A percentile compares a stretch with the other conserved stretches of the same genome.
Conservation (phyloP, 2,888 invertebrate genomes). For the Diarsia brunnea region DNA sequence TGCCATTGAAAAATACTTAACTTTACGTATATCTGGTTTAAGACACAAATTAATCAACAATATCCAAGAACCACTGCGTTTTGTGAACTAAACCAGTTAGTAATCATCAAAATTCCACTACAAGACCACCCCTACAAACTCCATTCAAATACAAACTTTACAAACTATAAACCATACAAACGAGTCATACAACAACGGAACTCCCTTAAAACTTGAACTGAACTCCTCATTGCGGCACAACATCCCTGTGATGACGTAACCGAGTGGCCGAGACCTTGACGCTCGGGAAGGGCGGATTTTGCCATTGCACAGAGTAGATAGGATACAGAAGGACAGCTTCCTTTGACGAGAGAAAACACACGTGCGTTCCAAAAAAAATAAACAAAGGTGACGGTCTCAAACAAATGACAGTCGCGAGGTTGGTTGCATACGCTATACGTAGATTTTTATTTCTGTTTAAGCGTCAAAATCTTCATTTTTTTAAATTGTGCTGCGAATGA, state of each 20-base stretch:
- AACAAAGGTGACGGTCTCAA: no score
- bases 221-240: constrained; percentile 39
- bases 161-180: constrained; percentile 1
- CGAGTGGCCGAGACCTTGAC: constrained; percentile 75
- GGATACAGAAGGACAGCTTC: not conserved
- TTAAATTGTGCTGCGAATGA: not conserved
- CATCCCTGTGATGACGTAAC: constrained; percentile 73
- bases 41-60: not conserved
- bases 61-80: not conserved
- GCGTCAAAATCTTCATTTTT: not conserved
- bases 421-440: not conserved
- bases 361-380: no score
- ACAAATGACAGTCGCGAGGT: not conserved
- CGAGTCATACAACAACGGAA: constrained; percentile 12
- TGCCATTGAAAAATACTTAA: not conserved
- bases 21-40: not conserved
- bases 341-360: not conserved
- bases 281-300: constrained; percentile 64
- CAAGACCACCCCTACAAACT: constrained; percentile 6
- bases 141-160: constrained; percentile 13
- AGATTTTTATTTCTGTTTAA: not conserved
- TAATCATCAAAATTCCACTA: constrained; percentile 6
- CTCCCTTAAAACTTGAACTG: constrained; percentile 31
- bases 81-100: not conserved
- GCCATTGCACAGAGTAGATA: constrained; percentile 43